Evolutionary conservation across 1,140 invertebrate species (phyloP).

Genomic region (Lineus longissimus): DNA sequence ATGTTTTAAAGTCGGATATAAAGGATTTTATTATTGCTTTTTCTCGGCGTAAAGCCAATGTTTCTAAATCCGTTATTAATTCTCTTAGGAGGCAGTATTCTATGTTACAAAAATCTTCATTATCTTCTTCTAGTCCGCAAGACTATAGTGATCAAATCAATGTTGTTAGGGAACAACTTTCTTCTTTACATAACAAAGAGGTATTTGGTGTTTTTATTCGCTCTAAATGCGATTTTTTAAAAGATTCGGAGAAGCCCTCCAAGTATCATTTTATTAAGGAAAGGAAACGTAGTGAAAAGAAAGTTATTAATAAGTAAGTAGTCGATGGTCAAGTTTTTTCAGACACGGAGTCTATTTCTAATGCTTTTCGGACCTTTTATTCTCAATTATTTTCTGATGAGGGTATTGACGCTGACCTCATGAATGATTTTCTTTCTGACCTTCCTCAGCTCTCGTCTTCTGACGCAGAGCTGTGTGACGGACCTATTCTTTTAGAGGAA

Average conservation of each 20-base stretch:
- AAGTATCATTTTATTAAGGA: slow-evolving; percentile 20
- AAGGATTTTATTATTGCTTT: neutral
- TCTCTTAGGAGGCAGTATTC: neutral
- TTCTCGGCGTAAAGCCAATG: slow-evolving; percentile 12
- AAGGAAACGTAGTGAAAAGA: slow-evolving; percentile 12
- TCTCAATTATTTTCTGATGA: slow-evolving; percentile 16
- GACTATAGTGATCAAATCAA: neutral
- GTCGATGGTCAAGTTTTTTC: slow-evolving; percentile 10
- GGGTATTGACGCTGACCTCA: slow-evolving; percentile 16
- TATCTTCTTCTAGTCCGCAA: neutral
- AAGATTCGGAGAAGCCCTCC: slow-evolving; percentile 21
- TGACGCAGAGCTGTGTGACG: slow-evolving; percentile 14
- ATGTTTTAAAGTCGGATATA: slow-evolving; percentile 10
- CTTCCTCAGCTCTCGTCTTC: slow-evolving; percentile 17
- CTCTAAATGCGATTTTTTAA: slow-evolving; percentile 13
- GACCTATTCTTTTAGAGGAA: slow-evolving; percentile 17
- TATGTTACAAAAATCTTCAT: neutral
- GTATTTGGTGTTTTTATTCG: slow-evolving; percentile 14
- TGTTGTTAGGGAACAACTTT: slow-evolving; percentile 11
- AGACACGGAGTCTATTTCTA: slow-evolving; percentile 17
- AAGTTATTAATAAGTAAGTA: slow-evolving; percentile 12
- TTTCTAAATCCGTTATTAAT: slow-evolving; percentile 11
- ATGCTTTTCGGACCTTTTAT: slow-evolving; percentile 24
- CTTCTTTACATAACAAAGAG: slow-evolving; percentile 7
- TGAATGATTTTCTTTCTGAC: slow-evolving; percentile 17